Evolutionary conservation across 2,797 vertebrate genomes (phyloP).

Genomic region (Acipenser oxyrinchus): DNA sequence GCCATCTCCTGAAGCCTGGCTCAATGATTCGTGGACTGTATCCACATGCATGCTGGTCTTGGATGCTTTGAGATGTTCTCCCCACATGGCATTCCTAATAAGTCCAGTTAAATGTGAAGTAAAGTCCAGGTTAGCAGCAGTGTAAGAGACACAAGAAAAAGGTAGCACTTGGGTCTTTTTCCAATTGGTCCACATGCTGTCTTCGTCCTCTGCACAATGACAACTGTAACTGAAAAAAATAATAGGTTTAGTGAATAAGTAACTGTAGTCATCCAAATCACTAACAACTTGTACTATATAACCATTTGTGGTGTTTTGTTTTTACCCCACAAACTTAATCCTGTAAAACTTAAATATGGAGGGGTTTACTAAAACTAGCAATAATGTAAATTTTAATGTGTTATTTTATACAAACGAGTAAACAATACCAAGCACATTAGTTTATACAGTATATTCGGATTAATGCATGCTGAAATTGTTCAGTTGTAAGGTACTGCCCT

Average conservation of each 20-base stretch:
- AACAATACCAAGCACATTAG: not conserved
- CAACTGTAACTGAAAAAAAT: slow-evolving; percentile 32
- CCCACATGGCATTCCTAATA: slow-evolving; percentile 55
- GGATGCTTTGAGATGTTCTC: slow-evolving; percentile 35
- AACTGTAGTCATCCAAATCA: too few species aligned
- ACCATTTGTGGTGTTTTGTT: too few species aligned
- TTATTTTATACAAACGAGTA: slow-evolving; percentile 11
- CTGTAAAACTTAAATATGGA: too few species aligned
- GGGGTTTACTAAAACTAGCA: too few species aligned
- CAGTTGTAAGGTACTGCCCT: not conserved
- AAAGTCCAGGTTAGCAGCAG: slow-evolving; percentile 73
- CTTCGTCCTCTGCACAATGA: slow-evolving; percentile 41
- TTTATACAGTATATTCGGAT: too few species aligned
- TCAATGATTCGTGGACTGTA: slow-evolving; percentile 33
- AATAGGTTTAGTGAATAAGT: too few species aligned
- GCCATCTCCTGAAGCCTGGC: slow-evolving; percentile 64
- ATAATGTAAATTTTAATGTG: too few species aligned
- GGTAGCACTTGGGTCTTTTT: slow-evolving; percentile 55
- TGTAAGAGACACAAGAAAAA: slow-evolving; percentile 63
- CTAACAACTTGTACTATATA: too few species aligned
- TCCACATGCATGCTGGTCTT: slow-evolving; percentile 37
- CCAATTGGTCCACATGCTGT: slow-evolving; percentile 33
- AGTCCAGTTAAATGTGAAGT: slow-evolving; percentile 62
- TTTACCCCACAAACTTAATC: too few species aligned
- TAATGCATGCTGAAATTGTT: too few species aligned